Percentiles rank a stretch among this genome's conserved stretches.
Evolutionary conservation across 2,888 invertebrate genomes (phyloP).

Genomic region (Dicranocentrus wangi): DNA sequence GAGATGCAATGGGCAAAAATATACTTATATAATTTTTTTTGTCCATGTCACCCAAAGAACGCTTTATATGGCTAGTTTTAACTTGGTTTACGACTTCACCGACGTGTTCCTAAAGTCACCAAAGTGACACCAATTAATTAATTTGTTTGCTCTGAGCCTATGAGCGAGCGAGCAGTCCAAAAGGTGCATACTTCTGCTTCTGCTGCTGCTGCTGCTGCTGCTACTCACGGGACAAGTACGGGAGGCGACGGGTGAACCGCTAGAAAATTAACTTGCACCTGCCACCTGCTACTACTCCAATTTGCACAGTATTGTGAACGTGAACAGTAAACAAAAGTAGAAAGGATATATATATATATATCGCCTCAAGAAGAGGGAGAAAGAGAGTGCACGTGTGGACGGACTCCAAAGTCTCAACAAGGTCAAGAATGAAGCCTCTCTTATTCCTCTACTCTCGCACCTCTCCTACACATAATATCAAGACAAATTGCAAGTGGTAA

Average conservation of each 20-base stretch:
- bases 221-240: neutral
- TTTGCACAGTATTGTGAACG: neutral
- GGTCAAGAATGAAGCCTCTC: neutral
- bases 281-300: neutral
- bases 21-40: no score
- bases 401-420: neutral
- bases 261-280: neutral
- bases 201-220: no score
- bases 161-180: no score
- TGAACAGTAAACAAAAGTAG: neutral
- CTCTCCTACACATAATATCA: neutral
- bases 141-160: neutral
- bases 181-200: no score
- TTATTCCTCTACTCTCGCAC: no score
- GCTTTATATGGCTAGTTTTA: no score
- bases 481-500: neutral
- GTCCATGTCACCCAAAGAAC: no score
- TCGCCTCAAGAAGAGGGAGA: neutral
- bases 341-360: no score
- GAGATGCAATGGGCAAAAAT: no score
- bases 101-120: neutral
- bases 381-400: neutral
- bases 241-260: neutral
- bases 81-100: constrained; percentile 6
- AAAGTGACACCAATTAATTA: constrained; percentile 10